A percentile compares a stretch with the other conserved stretches of the same genome.
These are phyloP conservation scores for Scotopteryx bipunctaria DNA, from an alignment of 2,888 invertebrate genomes.

Conservation along the genomic window DNA sequence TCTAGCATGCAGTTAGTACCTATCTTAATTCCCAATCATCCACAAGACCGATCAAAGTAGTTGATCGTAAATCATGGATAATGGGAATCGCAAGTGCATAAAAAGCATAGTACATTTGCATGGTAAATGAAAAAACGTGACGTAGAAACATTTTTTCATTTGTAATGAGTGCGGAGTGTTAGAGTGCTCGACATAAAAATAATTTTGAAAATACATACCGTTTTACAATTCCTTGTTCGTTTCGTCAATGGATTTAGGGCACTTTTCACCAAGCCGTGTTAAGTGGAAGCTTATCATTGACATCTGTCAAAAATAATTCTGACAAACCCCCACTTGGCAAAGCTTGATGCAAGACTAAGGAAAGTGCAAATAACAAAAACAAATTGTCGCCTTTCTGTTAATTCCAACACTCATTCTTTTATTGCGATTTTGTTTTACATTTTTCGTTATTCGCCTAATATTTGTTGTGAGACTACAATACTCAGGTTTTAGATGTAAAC, in stretches of 20 bases:
- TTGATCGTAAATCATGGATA: neutral
- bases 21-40: constrained; percentile 15
- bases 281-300: neutral
- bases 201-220: constrained; percentile 78
- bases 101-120: constrained; percentile 58
- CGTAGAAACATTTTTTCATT: constrained; percentile 56
- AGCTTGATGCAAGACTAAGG: constrained; percentile 22
- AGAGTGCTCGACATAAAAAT: constrained; percentile 70
- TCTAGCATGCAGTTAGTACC: constrained; percentile 61
- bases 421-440: constrained; percentile 80
- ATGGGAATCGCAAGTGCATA: constrained; percentile 32
- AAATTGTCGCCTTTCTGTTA: constrained; percentile 80
- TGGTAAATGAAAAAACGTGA: constrained; percentile 49
- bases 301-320: neutral
- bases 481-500: constrained; percentile 49
- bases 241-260: constrained; percentile 47
- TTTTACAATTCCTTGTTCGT: constrained; percentile 56
- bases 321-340: constrained; percentile 4
- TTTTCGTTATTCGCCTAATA: constrained; percentile 69
- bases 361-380: constrained; percentile 64
- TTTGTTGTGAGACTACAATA: constrained; percentile 82
- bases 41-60: neutral
- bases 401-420: constrained; percentile 84
- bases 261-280: constrained; percentile 15
- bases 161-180: constrained; percentile 72